A percentile compares a stretch with the other conserved stretches of the same genome.
These are phyloP conservation scores for Onychomys arenicola DNA, from an alignment of 2,797 vertebrate genomes.

Conservation along the genomic window DNA sequence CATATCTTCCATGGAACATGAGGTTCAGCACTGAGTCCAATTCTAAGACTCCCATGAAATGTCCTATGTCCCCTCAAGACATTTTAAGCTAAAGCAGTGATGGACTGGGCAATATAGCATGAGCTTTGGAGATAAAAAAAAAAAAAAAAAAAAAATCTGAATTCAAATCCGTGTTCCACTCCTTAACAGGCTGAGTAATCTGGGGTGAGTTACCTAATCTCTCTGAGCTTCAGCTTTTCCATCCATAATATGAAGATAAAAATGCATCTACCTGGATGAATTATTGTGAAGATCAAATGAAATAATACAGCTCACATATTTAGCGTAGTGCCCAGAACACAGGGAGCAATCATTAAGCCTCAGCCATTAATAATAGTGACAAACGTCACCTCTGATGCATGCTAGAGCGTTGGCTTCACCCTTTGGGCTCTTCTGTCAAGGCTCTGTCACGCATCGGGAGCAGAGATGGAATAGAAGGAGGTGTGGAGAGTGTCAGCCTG, in stretches of 20 bases:
- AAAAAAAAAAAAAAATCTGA: slow-evolving; percentile 15
- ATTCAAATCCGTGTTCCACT: background rate
- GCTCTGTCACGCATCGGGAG: slow-evolving; percentile 61
- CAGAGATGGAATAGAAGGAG: slow-evolving; percentile 14
- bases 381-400: slow-evolving; percentile 49
- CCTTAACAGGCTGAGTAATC: slow-evolving; percentile 27
- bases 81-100: background rate
- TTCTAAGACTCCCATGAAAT: background rate
- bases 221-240: slow-evolving; percentile 57
- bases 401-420: slow-evolving; percentile 26
- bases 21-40: background rate
- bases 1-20: background rate
- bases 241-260: slow-evolving; percentile 38
- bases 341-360: slow-evolving; percentile 66
- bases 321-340: slow-evolving; percentile 30
- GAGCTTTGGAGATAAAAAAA: slow-evolving; percentile 14
- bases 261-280: slow-evolving; percentile 9
- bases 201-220: background rate
- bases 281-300: slow-evolving; percentile 55
- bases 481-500: slow-evolving; percentile 60
- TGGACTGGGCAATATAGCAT: background rate
- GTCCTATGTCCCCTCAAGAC: background rate
- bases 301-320: slow-evolving; percentile 50
- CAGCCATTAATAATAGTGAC: slow-evolving; percentile 74
- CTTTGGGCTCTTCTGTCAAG: slow-evolving; percentile 72